These are phyloP conservation scores for Hemiprocne comata DNA, from an alignment of 2,113 vertebrate genomes.

Conservation along the genomic window DNA sequence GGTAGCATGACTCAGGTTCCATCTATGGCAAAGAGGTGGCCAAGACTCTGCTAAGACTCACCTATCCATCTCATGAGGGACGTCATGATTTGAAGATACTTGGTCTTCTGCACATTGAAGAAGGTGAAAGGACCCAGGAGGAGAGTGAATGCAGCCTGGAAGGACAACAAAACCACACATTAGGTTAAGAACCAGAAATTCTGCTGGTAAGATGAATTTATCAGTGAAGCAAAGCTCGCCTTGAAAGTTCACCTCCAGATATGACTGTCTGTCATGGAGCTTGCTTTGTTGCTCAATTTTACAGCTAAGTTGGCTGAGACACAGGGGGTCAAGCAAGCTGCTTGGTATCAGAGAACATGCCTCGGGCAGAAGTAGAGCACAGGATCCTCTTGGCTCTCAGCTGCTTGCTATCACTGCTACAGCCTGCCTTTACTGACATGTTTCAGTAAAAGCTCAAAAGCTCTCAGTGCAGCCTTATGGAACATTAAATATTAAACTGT, in stretches of 20 bases:
- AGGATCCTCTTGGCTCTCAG: slow-evolving; percentile 31
- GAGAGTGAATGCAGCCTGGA: slow-evolving; percentile 86
- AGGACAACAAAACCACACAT: neutral
- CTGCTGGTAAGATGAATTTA: neutral
- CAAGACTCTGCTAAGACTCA: slow-evolving; percentile 74
- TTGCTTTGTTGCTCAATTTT: neutral
- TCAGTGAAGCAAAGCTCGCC: neutral
- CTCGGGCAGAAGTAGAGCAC: neutral
- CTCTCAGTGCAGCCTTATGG: neutral
- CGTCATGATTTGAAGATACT: slow-evolving; percentile 96
- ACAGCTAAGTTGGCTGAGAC: neutral
- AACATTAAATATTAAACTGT: slow-evolving; percentile 50
- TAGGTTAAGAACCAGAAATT: neutral
- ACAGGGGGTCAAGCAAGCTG: neutral
- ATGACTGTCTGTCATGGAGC: neutral
- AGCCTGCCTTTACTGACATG: slow-evolving; percentile 3
- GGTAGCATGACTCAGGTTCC: neutral
- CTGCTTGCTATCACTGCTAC: neutral
- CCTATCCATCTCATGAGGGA: slow-evolving; percentile 98
- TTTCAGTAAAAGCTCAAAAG: slow-evolving; percentile 32
- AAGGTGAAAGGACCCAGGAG: slow-evolving; percentile 95
- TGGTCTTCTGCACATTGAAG: slow-evolving; percentile 98
- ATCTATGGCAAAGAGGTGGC: neutral
- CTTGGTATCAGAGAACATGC: slow-evolving; percentile 47
- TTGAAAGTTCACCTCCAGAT: slow-evolving; percentile 25